Conservation (phyloP, 1,140 invertebrate genomes). For the Meloidogyne exigua region DNA sequence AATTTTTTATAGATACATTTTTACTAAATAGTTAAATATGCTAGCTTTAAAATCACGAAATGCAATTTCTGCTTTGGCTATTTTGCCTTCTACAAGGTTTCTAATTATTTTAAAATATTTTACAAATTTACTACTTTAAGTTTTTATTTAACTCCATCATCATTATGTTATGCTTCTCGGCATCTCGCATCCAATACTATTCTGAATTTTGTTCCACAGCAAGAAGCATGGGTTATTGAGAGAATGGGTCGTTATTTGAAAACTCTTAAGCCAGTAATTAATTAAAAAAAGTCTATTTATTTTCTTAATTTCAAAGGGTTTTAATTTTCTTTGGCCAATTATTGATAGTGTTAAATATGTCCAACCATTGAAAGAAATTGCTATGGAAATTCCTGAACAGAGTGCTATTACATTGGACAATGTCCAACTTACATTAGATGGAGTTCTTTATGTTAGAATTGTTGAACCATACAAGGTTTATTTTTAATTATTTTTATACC, state of each 20-base stretch:
- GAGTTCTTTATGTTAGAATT: conserved; percentile 90
- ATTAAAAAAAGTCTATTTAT: conserved; percentile 27
- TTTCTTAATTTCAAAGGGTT: conserved; percentile 69
- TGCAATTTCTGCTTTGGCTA: background rate
- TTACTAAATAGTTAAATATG: too few species aligned
- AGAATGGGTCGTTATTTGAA: conserved; percentile 81
- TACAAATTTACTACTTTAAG: background rate
- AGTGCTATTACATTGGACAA: conserved; percentile 84
- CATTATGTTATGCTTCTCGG: background rate
- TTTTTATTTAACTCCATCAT: background rate
- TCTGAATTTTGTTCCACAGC: conserved; percentile 95
- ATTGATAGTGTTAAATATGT: conserved; percentile 94
- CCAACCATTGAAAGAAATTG: conserved; percentile 97
- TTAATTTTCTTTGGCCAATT: conserved; percentile 88
- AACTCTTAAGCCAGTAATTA: conserved; percentile 76
- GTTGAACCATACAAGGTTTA: conserved; percentile 72
- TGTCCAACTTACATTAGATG: conserved; percentile 92
- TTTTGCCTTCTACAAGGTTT: background rate
- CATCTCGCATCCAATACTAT: conserved; percentile 75
- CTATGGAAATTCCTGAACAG: conserved; percentile 97
- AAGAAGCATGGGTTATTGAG: conserved; percentile 98
- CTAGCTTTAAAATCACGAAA: background rate
- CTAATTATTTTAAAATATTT: background rate
- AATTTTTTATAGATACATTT: too few species aligned
- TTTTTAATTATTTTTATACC: conserved; percentile 9